These are phyloP conservation scores for Fratercula arctica DNA, from an alignment of 2,797 vertebrate genomes.

Conservation along the genomic window DNA sequence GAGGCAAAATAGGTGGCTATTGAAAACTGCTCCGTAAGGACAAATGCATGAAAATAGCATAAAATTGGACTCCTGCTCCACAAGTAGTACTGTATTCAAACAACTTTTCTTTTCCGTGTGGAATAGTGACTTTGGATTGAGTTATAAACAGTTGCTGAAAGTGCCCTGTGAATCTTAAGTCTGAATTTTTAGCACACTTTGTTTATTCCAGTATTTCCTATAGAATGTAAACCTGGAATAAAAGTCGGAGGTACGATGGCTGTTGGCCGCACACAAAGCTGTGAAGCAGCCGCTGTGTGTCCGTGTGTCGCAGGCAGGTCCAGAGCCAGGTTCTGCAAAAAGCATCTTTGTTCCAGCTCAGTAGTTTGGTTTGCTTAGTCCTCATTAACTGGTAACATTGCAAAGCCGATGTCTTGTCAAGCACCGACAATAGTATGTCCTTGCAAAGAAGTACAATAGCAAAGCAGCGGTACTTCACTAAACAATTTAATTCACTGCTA, in stretches of 20 bases:
- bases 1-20: not conserved
- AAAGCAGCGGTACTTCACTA: not conserved
- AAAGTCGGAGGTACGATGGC: not conserved
- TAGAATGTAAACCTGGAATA: not conserved
- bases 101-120: not conserved
- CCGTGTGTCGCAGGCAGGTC: rapidly evolving
- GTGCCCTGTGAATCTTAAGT: not conserved
- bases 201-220: not conserved
- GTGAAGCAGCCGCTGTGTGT: rapidly evolving
- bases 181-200: not conserved
- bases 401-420: not conserved
- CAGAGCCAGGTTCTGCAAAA: not conserved
- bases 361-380: not conserved
- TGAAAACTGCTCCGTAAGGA: not conserved
- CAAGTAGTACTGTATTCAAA: not conserved
- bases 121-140: not conserved
- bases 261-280: not conserved
- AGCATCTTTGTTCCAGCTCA: not conserved
- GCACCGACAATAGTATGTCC: not conserved
- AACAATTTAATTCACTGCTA: not conserved
- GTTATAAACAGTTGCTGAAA: not conserved
- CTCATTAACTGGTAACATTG: not conserved
- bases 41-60: not conserved
- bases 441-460: not conserved
- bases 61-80: too few relatives aligned